Evolutionary conservation across 1,140 invertebrate genomes (phyloP).

Genomic region (Drosophila carrolli): DNA sequence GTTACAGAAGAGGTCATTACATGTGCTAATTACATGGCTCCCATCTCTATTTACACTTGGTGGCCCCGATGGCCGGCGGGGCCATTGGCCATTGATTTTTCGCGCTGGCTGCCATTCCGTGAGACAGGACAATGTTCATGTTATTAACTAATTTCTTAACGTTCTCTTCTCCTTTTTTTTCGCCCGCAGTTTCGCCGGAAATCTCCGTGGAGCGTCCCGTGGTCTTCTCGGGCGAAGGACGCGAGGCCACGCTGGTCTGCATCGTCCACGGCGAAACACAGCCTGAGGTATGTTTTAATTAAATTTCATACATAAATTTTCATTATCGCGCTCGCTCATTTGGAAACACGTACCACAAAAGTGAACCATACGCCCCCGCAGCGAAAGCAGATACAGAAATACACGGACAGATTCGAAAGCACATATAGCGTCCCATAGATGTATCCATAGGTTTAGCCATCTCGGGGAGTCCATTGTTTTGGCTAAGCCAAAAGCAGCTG

Average conservation of each 20-base stretch:
- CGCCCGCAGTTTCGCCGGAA: conserved; percentile 86
- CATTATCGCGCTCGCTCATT: conserved; percentile 69
- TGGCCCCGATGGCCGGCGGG: conserved; percentile 12
- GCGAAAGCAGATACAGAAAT: neutral
- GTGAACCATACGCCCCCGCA: conserved; percentile 8
- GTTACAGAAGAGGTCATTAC: conserved; percentile 12
- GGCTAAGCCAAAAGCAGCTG: conserved; percentile 16
- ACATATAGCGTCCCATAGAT: conserved; percentile 14
- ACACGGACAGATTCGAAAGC: conserved; percentile 12
- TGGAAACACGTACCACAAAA: conserved; percentile 55
- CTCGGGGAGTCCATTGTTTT: conserved; percentile 26
- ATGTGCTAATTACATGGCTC: conserved; percentile 58
- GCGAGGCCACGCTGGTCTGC: conserved; percentile 88
- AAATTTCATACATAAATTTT: conserved; percentile 82
- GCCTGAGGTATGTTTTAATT: conserved; percentile 87
- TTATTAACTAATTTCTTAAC: conserved; percentile 77
- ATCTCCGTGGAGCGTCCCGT: conserved; percentile 88
- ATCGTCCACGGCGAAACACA: conserved; percentile 88
- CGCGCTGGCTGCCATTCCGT: conserved; percentile 8
- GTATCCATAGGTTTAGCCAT: conserved; percentile 22
- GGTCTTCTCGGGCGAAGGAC: conserved; percentile 88
- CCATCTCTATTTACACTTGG: conserved; percentile 29
- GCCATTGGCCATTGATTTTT: conserved; percentile 50
- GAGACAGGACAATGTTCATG: conserved; percentile 17
- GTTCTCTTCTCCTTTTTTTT: conserved; percentile 21